A percentile compares a stretch with the other conserved stretches of the same genome.
phyloP scores from a whole-genome alignment of 2,888 invertebrate species.

The Blastobasis adustella region DNA sequence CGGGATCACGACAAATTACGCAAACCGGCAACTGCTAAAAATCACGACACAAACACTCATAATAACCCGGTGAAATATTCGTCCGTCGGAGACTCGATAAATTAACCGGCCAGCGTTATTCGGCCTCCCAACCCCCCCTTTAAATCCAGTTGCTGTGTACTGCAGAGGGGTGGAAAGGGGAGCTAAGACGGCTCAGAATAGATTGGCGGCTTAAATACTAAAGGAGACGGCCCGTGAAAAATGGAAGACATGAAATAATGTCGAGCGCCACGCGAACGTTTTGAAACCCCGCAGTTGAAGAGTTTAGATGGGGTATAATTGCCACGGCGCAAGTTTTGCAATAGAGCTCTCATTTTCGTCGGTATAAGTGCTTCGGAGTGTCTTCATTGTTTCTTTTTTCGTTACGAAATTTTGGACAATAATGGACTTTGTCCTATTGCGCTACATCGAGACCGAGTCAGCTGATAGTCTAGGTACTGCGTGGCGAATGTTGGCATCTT shows the following conservation, averaged over 20 bases:
- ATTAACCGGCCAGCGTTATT: slow-evolving; percentile 14
- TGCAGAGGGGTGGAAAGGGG: background rate
- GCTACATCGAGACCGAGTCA: too few relatives aligned
- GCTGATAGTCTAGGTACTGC: too few relatives aligned
- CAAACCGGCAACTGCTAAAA: slow-evolving; percentile 24
- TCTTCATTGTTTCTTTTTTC: too few relatives aligned
- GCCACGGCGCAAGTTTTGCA: slow-evolving; percentile 8
- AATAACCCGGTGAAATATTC: slow-evolving; percentile 25
- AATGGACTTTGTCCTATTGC: background rate
- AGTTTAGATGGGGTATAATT: slow-evolving; percentile 12
- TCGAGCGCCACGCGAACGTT: slow-evolving; percentile 13
- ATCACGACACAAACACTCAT: slow-evolving; percentile 34
- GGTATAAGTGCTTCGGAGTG: background rate
- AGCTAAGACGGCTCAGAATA: slow-evolving; percentile 10
- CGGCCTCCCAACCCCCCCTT: slow-evolving; percentile 6
- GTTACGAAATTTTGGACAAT: too few relatives aligned
- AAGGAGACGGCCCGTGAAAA: slow-evolving; percentile 27
- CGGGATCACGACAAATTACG: slow-evolving; percentile 31
- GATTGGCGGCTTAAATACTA: slow-evolving; percentile 14
- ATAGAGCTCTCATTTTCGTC: slow-evolving; percentile 8
- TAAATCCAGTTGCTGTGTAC: background rate
- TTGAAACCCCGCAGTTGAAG: slow-evolving; percentile 10
- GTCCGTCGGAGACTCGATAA: slow-evolving; percentile 18
- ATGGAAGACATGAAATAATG: slow-evolving; percentile 23
- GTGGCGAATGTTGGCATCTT: too few relatives aligned